Base-by-base conservation (phyloP, 2,888 invertebrate species). In the Rhopalosiphum nymphaeae region DNA sequence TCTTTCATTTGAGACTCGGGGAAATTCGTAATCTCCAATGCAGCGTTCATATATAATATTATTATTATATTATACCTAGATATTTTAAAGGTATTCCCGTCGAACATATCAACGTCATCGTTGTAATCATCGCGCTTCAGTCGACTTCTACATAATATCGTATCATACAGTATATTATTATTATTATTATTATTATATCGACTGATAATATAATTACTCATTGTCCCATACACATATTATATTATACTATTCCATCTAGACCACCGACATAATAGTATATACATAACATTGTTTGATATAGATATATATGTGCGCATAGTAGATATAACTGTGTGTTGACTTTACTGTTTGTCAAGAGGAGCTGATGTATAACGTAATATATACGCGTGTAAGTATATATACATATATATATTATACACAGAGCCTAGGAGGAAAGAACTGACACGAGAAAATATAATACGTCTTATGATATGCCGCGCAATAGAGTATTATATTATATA, bases 191-290 rank as follows among this genome's bases (percentile, higher is more conserved):
- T 78, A 78, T 36, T 36, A 78, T 78, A 78, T 78, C 9, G 78
- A 78, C 78, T 78, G 78, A 78, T 78, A 78, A 21, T 36, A 78
- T 78, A 78, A 78, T 78, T 78, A 78, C 78, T 78, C 78, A 78
- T 78, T 78, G 78, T 78, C 78, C 78, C 78, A 9, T 78, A 7
- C 16, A 78, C 78, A 78, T 78, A 78, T 26, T 78, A 36, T 78
- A 21, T 78, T 78, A 78, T 78, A 36, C 78, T 21, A 42, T 78
- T 78, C 9, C 78, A 78, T 78, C 78, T 78, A 78, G 36, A 78
- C 36, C 78, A 36, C 78, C 78, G 36, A 78, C 36, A 36, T 21
- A 36, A 36, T 36, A 36, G 1, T 9, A 78, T 78, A 78, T 36
- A 36, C 78, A 78, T 21, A 42, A 21, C 36, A 78, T 36, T 78